Base-by-base conservation (phyloP, 2,113 vertebrate genomes). In the Murina feae region DNA sequence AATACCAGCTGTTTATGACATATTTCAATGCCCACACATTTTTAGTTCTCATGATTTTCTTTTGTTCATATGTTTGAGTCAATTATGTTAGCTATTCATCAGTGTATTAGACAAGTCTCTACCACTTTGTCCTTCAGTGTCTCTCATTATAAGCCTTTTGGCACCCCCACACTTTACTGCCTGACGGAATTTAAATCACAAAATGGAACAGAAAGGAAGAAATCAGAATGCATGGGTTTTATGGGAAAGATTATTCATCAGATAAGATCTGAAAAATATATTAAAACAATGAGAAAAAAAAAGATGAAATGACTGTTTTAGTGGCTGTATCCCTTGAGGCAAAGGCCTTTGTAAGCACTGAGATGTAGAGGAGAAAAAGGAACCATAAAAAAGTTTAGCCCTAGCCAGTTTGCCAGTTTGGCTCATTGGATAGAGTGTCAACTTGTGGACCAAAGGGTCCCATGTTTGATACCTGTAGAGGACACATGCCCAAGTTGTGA, bases 1-100 rank as follows among this genome's bases (percentile, higher is more conserved):
- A 90, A 94, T 92, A 30, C 25, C 94, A 94, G 97, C 78, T 95
- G 89, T 97, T 98, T 94, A 90, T 97, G 95, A 97, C 98, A 97
- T 96, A 97, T 96, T 98, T 98, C 81, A 97, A 66, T 96, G 81
- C 96, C 98, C 97, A 98, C 97, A 97, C 93, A 93, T 96, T 96
- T 97, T 98, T 65, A 95, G 89, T 97, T 98, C 97, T 98, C 91
- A 92, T 97, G 97, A 96, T 92, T 97, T 96, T 89, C 95, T 97
- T 98, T 97, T 97, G 93, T 97, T 97, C 71, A 51, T 75, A 23
- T 82, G 88, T 97, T 98, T 97, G 91, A 97, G 78, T 97, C 95
- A 96, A 97, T 0, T 96, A 96, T 96, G 89, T 91, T 97, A 96
- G 96, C 84, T 97, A 95, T 98, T 98, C 94, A 97, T 95, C 93